Evolutionary conservation across 64 coral and sea anemone genomes (phyloP), one percentile per base, ranked within the genome.

Genomic region (Acropora tenuis): DNA sequence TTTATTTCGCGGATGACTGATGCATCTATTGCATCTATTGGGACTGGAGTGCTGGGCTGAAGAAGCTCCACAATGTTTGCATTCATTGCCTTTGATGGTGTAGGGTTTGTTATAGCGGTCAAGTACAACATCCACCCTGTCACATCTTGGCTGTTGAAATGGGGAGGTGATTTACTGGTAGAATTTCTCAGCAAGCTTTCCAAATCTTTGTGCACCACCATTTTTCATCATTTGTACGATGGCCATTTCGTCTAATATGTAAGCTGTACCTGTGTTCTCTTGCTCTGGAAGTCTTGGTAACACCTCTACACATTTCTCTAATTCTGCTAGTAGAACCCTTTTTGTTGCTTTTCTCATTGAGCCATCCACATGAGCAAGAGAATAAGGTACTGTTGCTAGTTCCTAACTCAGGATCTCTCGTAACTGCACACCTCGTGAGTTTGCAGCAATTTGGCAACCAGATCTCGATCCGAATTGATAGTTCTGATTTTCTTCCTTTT

Each of bases 181-280:
- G 45, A 53, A 80, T 53, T 43, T 48, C 4, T 50, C 18, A 18
- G 43, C 42, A 6, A 80, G 78, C 7, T 80, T 47, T 47, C 78
- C 78, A 80, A 80, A 80, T 1, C 16, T 80, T 47, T n/a, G 46
- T 10, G 78, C 78, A 5, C 78, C 78, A 47, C 78, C 78, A 80
- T 8, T 15, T 80, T 80, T 80, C 18, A 48, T 80, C 45, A 48
- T 80, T 49, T 80, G 78, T 7, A 80, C 78, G 9, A 80, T 41
- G 8, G 86, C 86, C 86, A 88, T 88, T 48, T 71, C 69, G 47
- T 88, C 86, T 16, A 76, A 61, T 4, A 75, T 88, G 67, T 20
- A 9, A 45, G 86, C 15, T 55, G 52, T 55, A 55, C 52, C 52
- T 55, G 50, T 10, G 1, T 41, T 18, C 48, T 17, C 18, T 53